Percentiles rank a stretch among this genome's conserved stretches.
These are phyloP conservation scores for Phenganax stokvisi DNA, from an alignment of 92 coral and sea anemone species.

Conservation along the genomic window DNA sequence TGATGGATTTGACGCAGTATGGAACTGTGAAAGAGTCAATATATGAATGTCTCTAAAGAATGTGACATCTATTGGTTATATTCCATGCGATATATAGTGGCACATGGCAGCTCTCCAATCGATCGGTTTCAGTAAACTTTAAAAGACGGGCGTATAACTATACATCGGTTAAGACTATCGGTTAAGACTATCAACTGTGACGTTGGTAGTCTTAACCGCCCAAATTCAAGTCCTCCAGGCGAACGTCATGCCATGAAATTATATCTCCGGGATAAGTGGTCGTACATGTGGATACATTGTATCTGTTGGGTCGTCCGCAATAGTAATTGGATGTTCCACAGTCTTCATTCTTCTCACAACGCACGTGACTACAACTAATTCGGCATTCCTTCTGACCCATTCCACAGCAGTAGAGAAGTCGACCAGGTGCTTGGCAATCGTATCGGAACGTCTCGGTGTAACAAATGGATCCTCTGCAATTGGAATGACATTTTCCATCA, in stretches of 20 bases:
- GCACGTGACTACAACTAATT: not conserved
- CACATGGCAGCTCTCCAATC: too few species aligned
- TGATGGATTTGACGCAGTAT: too few species aligned
- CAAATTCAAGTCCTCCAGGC: not conserved
- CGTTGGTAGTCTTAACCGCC: too few species aligned
- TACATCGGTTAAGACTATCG: too few species aligned
- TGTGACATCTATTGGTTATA: too few species aligned
- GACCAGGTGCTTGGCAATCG: constrained; percentile 2
- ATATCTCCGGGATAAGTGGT: not conserved
- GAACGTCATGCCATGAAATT: not conserved
- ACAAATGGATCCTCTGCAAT: not conserved
- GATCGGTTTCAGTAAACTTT: too few species aligned
- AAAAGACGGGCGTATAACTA: too few species aligned
- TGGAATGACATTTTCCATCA: constrained; percentile 18
- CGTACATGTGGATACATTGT: constrained; percentile 15
- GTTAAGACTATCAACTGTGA: too few species aligned
- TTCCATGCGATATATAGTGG: too few species aligned
- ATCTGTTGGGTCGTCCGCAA: constrained; percentile 17
- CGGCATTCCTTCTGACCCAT: constrained; percentile 38
- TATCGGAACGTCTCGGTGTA: constrained; percentile 8
- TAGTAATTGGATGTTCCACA: constrained; percentile 24
- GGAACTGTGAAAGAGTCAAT: too few species aligned
- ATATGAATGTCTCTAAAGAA: too few species aligned
- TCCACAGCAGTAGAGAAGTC: constrained; percentile 26
- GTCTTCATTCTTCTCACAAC: constrained; percentile 21